Evolutionary conservation across 2,888 invertebrate species (phyloP), one percentile per base, ranked within the genome.

Genomic region (Drosophila recens): DNA sequence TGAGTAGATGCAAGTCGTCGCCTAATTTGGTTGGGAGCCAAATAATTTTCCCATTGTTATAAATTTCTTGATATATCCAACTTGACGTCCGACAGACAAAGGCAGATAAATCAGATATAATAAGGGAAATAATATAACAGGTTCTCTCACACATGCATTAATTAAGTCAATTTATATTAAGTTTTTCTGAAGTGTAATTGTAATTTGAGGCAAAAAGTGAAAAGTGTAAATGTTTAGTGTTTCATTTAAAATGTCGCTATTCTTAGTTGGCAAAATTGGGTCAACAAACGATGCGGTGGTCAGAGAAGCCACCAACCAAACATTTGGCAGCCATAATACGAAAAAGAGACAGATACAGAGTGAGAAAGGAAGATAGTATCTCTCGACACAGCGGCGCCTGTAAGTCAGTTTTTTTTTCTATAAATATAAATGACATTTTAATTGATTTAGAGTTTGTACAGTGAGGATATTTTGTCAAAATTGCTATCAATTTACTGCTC

Each of bases 221-320:
- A 61, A 42, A 59, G 30, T 49, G 59, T 33, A 62, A 40, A 40
- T 27, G 27, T 48, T 49, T 49, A 40, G 36, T 36, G 27, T 57
- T n/a, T 43, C n/a, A 67, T 45, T 42, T 64, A 46, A 63, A 71
- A 45, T 52, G 71, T 66, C 40, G 71, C 89, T 89, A 87, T 89
- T 84, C 67, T 78, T 84, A 84, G 89, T 63, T 59, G 33, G 23
- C 8, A 49, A 72, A 84, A 81, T 82, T 87, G 82, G 83, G 83
- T 83, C 89, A 89, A 72, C 71, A 83, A 73, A 73, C 78, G 81
- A 68, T 80, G 70, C 54, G 72, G 52, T 63, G 67, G 77, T 65
- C 67, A 79, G 23, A 64, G 38, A 54, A 59, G 66, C 54, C 54
- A 54, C 40, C 54, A 67, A 51, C 57, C 76, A 81, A 83, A 80